Base-by-base conservation (phyloP, 64 coral and sea anemone genomes). In the Porites lutea region DNA sequence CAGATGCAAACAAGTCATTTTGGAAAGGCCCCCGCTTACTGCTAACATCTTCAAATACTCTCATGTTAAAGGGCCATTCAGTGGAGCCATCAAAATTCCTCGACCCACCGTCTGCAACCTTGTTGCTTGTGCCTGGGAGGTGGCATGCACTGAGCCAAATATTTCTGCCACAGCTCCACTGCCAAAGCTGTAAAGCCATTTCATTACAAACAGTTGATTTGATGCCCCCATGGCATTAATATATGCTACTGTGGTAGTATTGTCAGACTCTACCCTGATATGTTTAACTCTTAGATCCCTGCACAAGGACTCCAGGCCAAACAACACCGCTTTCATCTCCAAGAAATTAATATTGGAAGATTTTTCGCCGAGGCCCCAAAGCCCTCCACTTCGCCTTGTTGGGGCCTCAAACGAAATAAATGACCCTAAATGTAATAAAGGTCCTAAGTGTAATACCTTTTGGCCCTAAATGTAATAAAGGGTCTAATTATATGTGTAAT, bases 221-320 rank as follows among this genome's bases (percentile, higher is more conserved):
- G 6, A 72, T 87, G 12, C 85, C 85, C 22, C 68, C 85, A 86
- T 71, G 45, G 62, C 83, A 72, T 71, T 86, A 11, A 86, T 27
- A 18, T 86, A 86, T 6, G 83, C 47, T 13, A 86, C 82, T 85
- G 83, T 86, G 3, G 83, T 86, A 20, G 27, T n/a, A n/a, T n/a
- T n/a, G n/a, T n/a, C n/a, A n/a, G n/a, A n/a, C n/a, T n/a, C n/a
- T n/a, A n/a, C n/a, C n/a, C n/a, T n/a, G n/a, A n/a, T n/a, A n/a
- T n/a, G n/a, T n/a, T n/a, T n/a, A n/a, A 37, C 27, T 37, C 27
- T 37, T 37, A 37, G 27, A 37, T 37, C 27, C 27, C 1, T 37
- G 27, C 27, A 37, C 27, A 37, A 37, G 27, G 27, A 37, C 27
- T 37, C 27, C 27, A n/a, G 27, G 27, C 27, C 27, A 37, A 37